A percentile compares a stretch with the other conserved stretches of the same genome.
phyloP scores from a whole-genome alignment of 2,113 vertebrate genomes.

The Salminus brasiliensis region DNA sequence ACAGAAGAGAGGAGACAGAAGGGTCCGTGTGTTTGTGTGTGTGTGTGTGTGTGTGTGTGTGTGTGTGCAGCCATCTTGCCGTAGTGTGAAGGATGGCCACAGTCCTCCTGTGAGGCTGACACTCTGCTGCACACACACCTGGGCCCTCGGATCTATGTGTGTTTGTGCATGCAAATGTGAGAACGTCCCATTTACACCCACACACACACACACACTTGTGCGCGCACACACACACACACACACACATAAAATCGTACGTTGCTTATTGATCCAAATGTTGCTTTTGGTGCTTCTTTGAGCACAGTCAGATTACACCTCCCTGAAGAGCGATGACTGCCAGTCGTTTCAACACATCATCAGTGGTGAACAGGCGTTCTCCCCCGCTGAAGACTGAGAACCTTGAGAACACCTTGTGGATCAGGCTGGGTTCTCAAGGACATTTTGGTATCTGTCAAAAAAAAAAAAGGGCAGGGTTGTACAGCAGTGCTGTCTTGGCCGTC shows the following conservation, averaged over 20 bases:
- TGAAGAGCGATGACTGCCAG: conserved; percentile 35
- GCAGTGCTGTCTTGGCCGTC: too few species aligned
- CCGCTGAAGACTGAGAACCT: too few species aligned
- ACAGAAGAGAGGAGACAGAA: conserved; percentile 38
- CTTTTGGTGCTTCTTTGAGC: background rate
- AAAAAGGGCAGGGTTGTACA: too few species aligned
- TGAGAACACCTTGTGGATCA: too few species aligned
- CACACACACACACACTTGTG: background rate
- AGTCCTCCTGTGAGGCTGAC: conserved; percentile 42
- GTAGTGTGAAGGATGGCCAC: conserved; percentile 17
- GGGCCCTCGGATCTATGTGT: conserved; percentile 28
- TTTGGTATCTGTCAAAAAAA: background rate
- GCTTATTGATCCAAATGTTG: conserved; percentile 30
- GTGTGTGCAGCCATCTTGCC: background rate
- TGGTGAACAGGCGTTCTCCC: conserved; percentile 9
- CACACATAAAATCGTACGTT: conserved; percentile 1
- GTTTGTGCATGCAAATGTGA: conserved; percentile 46
- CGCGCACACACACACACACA: conserved; percentile 17
- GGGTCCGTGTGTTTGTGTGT: conserved; percentile 32
- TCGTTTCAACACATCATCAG: conserved; percentile 39
- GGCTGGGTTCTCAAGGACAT: background rate
- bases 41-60: conserved; percentile 46
- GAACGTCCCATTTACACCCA: conserved; percentile 42
- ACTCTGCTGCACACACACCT: conserved; percentile 39
- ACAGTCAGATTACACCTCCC: conserved; percentile 13